A percentile compares a stretch with the other conserved stretches of the same genome.
These are phyloP conservation scores for Homalodisca vitripennis DNA, from an alignment of 1,140 invertebrate genomes.

Conservation along the genomic window DNA sequence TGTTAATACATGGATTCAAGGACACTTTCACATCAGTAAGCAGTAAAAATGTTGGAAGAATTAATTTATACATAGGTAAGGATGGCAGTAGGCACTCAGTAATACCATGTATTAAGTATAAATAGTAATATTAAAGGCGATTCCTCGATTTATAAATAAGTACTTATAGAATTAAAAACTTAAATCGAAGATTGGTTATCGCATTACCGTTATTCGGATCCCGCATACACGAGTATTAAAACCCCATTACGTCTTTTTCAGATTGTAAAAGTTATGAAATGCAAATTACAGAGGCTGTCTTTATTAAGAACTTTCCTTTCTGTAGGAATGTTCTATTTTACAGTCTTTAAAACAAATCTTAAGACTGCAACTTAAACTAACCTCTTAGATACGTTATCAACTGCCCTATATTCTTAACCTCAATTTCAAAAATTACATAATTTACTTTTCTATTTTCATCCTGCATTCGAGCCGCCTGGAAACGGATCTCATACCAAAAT, in stretches of 20 bases:
- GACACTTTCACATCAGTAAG: too few relatives aligned
- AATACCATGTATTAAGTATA: too few relatives aligned
- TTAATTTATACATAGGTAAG: too few relatives aligned
- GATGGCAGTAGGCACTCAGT: too few relatives aligned
- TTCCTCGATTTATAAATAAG: too few relatives aligned
- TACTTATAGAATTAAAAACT: too few relatives aligned
- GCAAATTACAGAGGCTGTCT: neutral
- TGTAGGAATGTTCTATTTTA: neutral
- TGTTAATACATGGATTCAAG: too few relatives aligned
- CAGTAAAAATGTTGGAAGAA: too few relatives aligned
- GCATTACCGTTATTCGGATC: neutral
- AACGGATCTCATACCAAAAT: neutral
- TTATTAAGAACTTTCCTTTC: neutral
- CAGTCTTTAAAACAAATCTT: neutral
- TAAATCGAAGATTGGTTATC: too few relatives aligned
- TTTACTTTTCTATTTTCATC: neutral
- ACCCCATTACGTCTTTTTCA: neutral
- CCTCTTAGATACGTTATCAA: neutral
- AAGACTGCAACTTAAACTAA: neutral
- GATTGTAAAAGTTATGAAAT: neutral
- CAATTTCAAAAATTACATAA: neutral
- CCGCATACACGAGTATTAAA: neutral
- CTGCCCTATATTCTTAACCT: conserved; percentile 9
- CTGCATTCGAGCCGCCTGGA: neutral
- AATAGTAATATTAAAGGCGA: too few relatives aligned